phyloP scores from a whole-genome alignment of 2,113 vertebrate species.

The Pachyramphus minor region DNA sequence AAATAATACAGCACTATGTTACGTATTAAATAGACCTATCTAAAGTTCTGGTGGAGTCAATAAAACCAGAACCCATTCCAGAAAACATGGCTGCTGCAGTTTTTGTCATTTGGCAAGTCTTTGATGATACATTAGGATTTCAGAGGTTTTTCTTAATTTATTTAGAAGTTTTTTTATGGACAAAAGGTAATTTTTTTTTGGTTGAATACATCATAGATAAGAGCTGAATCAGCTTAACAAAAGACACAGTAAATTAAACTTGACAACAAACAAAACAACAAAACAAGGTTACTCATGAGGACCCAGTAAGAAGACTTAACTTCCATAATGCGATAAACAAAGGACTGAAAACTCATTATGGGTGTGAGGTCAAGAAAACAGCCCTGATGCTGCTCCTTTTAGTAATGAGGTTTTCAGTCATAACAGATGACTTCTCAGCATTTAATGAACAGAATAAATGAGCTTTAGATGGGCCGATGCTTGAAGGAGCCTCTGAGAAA shows the following conservation, averaged over 20 bases:
- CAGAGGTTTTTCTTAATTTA: rapidly evolving
- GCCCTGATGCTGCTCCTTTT: neutral
- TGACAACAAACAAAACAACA: neutral
- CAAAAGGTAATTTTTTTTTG: neutral
- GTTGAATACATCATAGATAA: neutral
- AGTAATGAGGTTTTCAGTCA: neutral
- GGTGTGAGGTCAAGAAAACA: neutral
- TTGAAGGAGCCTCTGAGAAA: neutral
- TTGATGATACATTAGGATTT: rapidly evolving
- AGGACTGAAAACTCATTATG: neutral
- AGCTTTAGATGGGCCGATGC: neutral
- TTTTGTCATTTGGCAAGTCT: neutral
- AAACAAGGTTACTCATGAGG: neutral
- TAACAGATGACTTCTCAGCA: neutral
- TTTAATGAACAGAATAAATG: constrained; percentile 3
- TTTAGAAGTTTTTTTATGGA: neutral
- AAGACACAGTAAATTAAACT: neutral
- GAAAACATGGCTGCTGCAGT: neutral
- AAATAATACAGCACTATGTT: neutral
- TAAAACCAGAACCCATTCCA: neutral
- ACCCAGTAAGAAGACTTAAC: neutral
- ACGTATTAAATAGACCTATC: neutral
- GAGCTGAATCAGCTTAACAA: neutral
- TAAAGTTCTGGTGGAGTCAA: neutral
- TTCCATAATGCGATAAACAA: neutral